Evolutionary conservation across 2,888 invertebrate species (phyloP).

Genomic region (Deladenus siricidicola): DNA sequence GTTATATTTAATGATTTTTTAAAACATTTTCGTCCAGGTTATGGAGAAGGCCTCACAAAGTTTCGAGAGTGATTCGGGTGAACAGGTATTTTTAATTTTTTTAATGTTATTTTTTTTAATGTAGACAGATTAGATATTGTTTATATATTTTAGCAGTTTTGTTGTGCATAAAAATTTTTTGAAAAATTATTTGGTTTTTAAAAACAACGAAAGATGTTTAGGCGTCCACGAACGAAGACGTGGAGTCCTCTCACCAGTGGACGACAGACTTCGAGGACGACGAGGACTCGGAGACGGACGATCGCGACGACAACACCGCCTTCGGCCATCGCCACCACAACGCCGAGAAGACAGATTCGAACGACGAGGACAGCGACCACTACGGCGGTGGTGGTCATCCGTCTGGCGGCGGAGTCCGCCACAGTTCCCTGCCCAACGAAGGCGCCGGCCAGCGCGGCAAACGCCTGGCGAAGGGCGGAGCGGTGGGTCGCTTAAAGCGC

Average conservation of each 20-base stretch:
- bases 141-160: too few relatives aligned
- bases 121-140: too few relatives aligned
- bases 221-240: slow-evolving; percentile 20
- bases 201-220: too few relatives aligned
- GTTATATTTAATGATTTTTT: neutral
- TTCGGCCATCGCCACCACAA: neutral
- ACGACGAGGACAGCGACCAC: slow-evolving; percentile 4
- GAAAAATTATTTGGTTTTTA: too few relatives aligned
- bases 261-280: slow-evolving; percentile 1
- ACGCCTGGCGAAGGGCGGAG: too few relatives aligned
- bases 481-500: too few relatives aligned
- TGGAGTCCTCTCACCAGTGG: slow-evolving; percentile 12
- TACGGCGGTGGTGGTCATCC: neutral
- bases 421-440: neutral
- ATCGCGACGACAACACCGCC: neutral
- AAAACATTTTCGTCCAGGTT: too few relatives aligned
- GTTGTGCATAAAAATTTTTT: too few relatives aligned
- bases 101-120: neutral
- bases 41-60: slow-evolving; percentile 6
- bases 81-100: slow-evolving; percentile 12
- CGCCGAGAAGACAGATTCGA: slow-evolving; percentile 5
- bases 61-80: slow-evolving; percentile 17
- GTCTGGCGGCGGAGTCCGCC: neutral
- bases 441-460: neutral
- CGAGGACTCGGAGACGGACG: slow-evolving; percentile 3